Evolutionary conservation across 2,113 vertebrate species (phyloP).

Genomic region (Tauraco erythrolophus): DNA sequence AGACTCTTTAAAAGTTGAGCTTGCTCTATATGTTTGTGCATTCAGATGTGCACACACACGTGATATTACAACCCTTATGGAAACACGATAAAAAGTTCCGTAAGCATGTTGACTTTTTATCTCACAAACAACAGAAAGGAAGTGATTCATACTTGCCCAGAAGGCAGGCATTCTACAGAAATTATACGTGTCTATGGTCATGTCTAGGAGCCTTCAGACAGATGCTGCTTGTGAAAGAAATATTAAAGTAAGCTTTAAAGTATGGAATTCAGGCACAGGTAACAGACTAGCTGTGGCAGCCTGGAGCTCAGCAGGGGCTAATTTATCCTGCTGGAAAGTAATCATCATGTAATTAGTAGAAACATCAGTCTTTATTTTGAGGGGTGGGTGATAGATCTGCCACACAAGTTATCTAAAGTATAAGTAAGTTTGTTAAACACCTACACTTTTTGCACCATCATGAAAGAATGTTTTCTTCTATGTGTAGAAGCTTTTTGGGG

Average conservation of each 20-base stretch:
- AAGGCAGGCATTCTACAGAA: neutral
- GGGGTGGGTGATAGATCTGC: neutral
- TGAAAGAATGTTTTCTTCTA: neutral
- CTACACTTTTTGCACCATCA: neutral
- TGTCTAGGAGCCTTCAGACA: neutral
- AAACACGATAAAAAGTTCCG: neutral
- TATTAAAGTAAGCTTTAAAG: neutral
- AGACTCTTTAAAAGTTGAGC: neutral
- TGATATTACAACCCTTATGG: neutral
- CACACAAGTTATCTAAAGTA: neutral
- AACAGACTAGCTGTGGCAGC: neutral
- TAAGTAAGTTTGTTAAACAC: neutral
- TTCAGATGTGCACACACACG: neutral
- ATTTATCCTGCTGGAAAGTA: constrained; percentile 18
- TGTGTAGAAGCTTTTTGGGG: neutral
- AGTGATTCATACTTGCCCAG: constrained; percentile 14
- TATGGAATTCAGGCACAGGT: neutral
- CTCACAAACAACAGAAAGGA: neutral
- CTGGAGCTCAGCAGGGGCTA: constrained; percentile 18
- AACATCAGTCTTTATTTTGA: neutral
- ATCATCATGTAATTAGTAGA: constrained; percentile 20
- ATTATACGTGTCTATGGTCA: neutral
- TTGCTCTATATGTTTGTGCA: neutral
- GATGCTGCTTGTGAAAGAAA: neutral
- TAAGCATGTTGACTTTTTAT: neutral